phyloP scores from a whole-genome alignment of 2,888 invertebrate species.

The Acrobasis repandana region DNA sequence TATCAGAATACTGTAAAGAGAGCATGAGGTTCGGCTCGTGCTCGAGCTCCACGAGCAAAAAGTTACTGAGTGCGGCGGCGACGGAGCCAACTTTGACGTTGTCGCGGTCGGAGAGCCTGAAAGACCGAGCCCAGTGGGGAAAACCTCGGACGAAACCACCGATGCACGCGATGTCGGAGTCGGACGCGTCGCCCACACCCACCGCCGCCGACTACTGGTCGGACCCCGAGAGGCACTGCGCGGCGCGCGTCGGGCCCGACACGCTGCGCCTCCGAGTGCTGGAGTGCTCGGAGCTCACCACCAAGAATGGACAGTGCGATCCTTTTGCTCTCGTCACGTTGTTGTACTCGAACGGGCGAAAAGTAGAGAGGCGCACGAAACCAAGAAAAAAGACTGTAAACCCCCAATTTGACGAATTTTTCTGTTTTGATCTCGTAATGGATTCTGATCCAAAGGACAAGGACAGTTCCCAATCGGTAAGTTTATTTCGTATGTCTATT shows the following conservation, averaged over 20 bases:
- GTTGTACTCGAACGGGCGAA: conserved; percentile 90
- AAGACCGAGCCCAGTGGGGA: conserved; percentile 72
- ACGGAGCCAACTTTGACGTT: conserved; percentile 70
- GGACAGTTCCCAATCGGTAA: conserved; percentile 82
- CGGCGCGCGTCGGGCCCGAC: conserved; percentile 73
- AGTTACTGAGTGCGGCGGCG: conserved; percentile 63
- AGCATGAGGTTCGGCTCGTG: conserved; percentile 76
- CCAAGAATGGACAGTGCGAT: conserved; percentile 95
- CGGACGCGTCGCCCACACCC: conserved; percentile 68
- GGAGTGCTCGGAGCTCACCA: conserved; percentile 93
- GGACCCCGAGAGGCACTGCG: conserved; percentile 76
- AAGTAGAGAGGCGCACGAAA: conserved; percentile 91
- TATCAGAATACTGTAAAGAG: conserved; percentile 77
- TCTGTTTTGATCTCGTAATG: conserved; percentile 88
- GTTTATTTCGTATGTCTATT: conserved; percentile 30
- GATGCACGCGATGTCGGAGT: conserved; percentile 71
- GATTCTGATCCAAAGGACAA: conserved; percentile 81
- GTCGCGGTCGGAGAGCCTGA: conserved; percentile 76
- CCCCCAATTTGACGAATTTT: conserved; percentile 94
- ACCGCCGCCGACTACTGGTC: conserved; percentile 79
- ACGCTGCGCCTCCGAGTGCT: conserved; percentile 86
- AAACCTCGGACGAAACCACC: conserved; percentile 63
- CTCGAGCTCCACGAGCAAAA: conserved; percentile 76
- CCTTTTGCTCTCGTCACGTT: conserved; percentile 93
- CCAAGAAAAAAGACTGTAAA: conserved; percentile 95